Conservation (phyloP, 2,888 invertebrate species). For the Eilema sororculum region DNA sequence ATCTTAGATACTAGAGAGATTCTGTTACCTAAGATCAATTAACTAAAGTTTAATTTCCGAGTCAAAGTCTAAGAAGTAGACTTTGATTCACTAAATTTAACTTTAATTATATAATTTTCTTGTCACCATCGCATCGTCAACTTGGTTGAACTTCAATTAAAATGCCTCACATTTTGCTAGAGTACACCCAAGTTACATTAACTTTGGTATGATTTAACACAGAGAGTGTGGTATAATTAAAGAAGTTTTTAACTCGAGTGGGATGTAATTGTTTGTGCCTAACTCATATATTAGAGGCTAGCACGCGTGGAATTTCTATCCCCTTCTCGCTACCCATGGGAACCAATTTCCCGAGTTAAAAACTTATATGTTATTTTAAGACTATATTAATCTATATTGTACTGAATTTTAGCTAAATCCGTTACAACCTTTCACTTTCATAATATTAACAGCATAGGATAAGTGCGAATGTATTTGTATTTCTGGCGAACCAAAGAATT, state of each 20-base stretch:
- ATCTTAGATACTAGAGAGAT: too few relatives aligned
- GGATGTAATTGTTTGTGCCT: not conserved
- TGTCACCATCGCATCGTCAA: not conserved
- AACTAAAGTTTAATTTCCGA: not conserved
- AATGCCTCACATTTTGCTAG: not conserved
- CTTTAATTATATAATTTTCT: conserved; percentile 2
- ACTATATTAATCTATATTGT: too few relatives aligned
- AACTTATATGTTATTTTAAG: too few relatives aligned
- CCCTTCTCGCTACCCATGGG: too few relatives aligned
- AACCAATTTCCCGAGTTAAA: too few relatives aligned
- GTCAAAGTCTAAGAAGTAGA: not conserved
- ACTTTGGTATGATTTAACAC: not conserved
- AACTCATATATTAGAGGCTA: not conserved
- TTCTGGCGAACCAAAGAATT: too few relatives aligned
- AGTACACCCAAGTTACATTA: not conserved
- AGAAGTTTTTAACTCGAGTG: not conserved
- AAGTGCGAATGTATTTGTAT: too few relatives aligned
- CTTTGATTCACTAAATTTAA: not conserved
- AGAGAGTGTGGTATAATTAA: not conserved
- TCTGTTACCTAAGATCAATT: not conserved
- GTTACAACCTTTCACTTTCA: too few relatives aligned
- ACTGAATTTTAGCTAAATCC: too few relatives aligned
- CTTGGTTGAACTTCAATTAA: conserved; percentile 1
- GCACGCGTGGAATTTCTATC: too few relatives aligned
- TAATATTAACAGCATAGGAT: too few relatives aligned